These are phyloP conservation scores for Aphidius ervi DNA, from an alignment of 1,140 invertebrate species.

Conservation along the genomic window DNA sequence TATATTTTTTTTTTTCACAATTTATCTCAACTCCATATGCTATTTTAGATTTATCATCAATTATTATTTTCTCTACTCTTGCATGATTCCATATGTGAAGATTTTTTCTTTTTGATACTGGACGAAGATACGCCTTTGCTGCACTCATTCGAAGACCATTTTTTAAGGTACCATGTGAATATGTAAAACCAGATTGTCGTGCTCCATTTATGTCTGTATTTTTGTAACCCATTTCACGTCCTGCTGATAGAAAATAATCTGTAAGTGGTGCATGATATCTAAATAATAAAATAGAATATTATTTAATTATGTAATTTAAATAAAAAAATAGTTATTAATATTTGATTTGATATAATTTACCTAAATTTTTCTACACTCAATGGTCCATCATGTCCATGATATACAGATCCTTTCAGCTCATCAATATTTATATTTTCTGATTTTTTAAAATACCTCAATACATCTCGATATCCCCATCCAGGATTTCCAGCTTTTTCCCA, in stretches of 20 bases:
- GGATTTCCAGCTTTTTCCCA: slow-evolving; percentile 85
- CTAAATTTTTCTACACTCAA: slow-evolving; percentile 70
- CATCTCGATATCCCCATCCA: slow-evolving; percentile 84
- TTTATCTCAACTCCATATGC: slow-evolving; percentile 73
- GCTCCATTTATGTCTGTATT: slow-evolving; percentile 84
- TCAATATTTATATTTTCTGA: slow-evolving; percentile 85
- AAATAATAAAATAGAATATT: not conserved
- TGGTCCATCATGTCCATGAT: slow-evolving; percentile 72
- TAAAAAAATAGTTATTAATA: not conserved
- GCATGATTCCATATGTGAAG: slow-evolving; percentile 74
- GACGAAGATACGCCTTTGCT: slow-evolving; percentile 82
- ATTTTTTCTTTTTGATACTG: slow-evolving; percentile 71
- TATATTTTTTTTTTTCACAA: slow-evolving; percentile 57
- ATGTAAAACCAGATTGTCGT: slow-evolving; percentile 79
- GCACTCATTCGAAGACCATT: slow-evolving; percentile 83
- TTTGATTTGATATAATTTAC: not conserved
- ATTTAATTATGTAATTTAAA: not conserved
- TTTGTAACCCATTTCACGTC: slow-evolving; percentile 80
- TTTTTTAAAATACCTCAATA: slow-evolving; percentile 83
- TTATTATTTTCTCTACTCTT: slow-evolving; percentile 68
- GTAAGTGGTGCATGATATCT: slow-evolving; percentile 69
- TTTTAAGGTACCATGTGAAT: slow-evolving; percentile 83
- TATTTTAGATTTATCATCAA: slow-evolving; percentile 67
- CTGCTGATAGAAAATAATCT: slow-evolving; percentile 79
- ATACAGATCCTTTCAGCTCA: slow-evolving; percentile 64